Conservation (phyloP, 2,113 vertebrate species). For the Dunckerocampus dactyliophorus region DNA sequence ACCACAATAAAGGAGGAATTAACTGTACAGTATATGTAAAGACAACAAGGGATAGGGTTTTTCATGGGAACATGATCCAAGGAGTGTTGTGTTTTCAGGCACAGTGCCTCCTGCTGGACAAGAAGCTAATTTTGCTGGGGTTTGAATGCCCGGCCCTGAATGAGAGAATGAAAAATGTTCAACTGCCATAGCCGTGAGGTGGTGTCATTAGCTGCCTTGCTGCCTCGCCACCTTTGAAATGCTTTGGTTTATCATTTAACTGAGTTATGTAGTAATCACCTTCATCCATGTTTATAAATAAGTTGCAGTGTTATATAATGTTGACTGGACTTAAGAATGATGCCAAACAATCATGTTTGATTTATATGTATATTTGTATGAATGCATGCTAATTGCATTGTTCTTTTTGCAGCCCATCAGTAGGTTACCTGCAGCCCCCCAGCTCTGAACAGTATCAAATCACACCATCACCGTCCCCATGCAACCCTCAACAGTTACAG, state of each 20-base stretch:
- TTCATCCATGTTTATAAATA: no score
- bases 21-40: not conserved
- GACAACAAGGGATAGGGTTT: not conserved
- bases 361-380: not conserved
- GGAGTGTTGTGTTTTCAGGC: not conserved
- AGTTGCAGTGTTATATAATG: no score
- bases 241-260: not conserved
- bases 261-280: no score
- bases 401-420: conserved; percentile 76
- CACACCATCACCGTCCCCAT: conserved; percentile 90
- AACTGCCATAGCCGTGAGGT: not conserved
- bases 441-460: conserved; percentile 95
- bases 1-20: no score
- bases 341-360: no score
- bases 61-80: no score
- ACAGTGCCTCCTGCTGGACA: not conserved
- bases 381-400: conserved; percentile 4
- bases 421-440: conserved; percentile 92
- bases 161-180: not conserved
- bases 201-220: no score
- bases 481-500: conserved; percentile 92
- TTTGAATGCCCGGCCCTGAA: not conserved
- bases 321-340: no score
- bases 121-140: not conserved
- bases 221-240: not conserved